These are phyloP conservation scores for Gallinago solitaria DNA, from an alignment of 2,797 vertebrate species.

Conservation along the genomic window DNA sequence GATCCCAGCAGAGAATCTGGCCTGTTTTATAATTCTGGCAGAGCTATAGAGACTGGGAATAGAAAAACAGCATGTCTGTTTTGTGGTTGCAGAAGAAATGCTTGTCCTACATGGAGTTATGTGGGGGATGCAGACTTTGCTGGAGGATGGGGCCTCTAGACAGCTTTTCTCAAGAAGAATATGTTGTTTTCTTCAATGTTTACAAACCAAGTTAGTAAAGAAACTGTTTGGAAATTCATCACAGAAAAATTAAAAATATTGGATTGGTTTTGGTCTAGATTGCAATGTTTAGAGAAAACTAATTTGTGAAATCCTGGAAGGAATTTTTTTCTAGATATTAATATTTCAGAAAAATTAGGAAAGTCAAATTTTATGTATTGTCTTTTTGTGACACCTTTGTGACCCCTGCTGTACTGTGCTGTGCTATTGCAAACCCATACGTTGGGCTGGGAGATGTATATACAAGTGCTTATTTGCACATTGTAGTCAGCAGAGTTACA, in stretches of 20 bases:
- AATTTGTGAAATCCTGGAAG: background rate
- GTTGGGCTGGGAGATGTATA: background rate
- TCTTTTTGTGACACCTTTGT: background rate
- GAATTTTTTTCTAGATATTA: background rate
- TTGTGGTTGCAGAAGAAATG: background rate
- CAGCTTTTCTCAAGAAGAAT: background rate
- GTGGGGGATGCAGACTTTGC: background rate
- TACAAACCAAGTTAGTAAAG: background rate
- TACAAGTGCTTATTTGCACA: background rate
- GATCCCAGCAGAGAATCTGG: background rate
- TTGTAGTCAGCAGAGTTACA: background rate
- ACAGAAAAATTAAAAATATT: background rate
- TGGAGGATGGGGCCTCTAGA: background rate
- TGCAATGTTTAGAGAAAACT: background rate
- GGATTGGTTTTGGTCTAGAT: background rate
- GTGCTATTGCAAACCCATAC: background rate
- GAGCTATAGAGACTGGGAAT: background rate
- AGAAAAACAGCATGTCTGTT: background rate
- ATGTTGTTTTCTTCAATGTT: background rate
- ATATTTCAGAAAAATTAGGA: background rate
- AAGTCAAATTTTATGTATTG: background rate
- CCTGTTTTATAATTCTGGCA: background rate
- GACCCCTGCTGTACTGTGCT: background rate
- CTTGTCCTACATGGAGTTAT: background rate
- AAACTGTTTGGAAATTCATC: background rate